Conservation (phyloP, 1,140 invertebrate species). For the Drosophila cardini region DNA sequence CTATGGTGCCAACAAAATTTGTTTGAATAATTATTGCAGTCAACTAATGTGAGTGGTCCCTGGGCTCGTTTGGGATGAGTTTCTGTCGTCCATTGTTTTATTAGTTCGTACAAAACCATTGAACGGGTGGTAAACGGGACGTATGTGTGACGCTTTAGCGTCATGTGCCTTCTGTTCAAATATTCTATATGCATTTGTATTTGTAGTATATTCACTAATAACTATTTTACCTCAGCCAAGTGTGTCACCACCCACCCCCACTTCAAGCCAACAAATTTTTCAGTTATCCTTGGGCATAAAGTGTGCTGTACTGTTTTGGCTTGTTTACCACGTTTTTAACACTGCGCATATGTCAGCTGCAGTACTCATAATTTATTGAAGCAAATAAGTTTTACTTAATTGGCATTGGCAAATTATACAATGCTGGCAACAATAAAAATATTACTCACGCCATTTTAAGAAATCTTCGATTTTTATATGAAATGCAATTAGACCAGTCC, state of each 20-base stretch:
- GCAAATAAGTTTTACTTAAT: slow-evolving; percentile 82
- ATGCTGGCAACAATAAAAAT: slow-evolving; percentile 32
- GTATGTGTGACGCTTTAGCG: slow-evolving; percentile 55
- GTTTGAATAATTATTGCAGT: slow-evolving; percentile 82
- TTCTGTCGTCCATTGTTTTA: slow-evolving; percentile 73
- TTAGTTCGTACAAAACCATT: slow-evolving; percentile 52
- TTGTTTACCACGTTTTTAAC: slow-evolving; percentile 34
- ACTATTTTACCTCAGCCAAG: slow-evolving; percentile 82
- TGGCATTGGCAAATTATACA: slow-evolving; percentile 72
- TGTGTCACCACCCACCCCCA: slow-evolving; percentile 53
- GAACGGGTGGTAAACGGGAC: slow-evolving; percentile 28
- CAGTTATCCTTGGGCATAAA: slow-evolving; percentile 63
- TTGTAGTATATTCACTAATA: slow-evolving; percentile 70
- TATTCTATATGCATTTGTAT: slow-evolving; percentile 35
- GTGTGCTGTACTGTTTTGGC: slow-evolving; percentile 58
- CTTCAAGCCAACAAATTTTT: slow-evolving; percentile 46
- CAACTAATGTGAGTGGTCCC: slow-evolving; percentile 57
- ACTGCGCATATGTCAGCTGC: slow-evolving; percentile 74
- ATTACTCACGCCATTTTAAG: slow-evolving; percentile 49
- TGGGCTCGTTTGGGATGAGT: slow-evolving; percentile 45
- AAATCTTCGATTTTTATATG: slow-evolving; percentile 61
- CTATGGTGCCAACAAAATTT: slow-evolving; percentile 58
- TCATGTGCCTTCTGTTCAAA: slow-evolving; percentile 49
- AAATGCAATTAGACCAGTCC: slow-evolving; percentile 64
- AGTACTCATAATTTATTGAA: slow-evolving; percentile 76